A percentile compares a stretch with the other conserved stretches of the same genome.
Conservation (phyloP, 2,113 vertebrate species). For the Pampusana beccarii region DNA sequence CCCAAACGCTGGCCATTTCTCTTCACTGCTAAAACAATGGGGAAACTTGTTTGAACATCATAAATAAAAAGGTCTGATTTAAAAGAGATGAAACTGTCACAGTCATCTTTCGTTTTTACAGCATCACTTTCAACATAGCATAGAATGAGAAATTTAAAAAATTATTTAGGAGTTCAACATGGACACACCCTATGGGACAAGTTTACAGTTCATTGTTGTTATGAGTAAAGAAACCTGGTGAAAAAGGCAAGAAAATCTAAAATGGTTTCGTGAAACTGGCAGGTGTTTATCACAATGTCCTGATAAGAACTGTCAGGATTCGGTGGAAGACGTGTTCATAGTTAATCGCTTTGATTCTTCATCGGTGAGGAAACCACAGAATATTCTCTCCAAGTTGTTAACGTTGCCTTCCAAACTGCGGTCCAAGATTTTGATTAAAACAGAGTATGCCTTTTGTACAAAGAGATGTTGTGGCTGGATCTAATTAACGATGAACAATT, state of each 20-base stretch:
- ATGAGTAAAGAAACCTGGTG: not conserved
- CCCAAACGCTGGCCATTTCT: not conserved
- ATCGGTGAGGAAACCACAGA: not conserved
- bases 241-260: not conserved
- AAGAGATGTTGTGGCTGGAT: conserved; percentile 43
- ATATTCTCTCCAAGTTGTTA: conserved; percentile 17
- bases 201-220: not conserved
- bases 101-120: not conserved
- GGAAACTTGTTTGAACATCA: not conserved
- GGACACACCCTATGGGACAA: not conserved
- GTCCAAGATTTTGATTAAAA: conserved; percentile 56
- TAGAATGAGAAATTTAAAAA: not conserved
- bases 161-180: not conserved
- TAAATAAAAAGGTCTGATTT: not conserved
- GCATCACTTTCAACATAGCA: not conserved
- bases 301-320: not conserved
- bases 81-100: not conserved
- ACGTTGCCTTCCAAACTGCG: conserved; percentile 22
- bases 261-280: not conserved
- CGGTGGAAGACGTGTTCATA: not conserved
- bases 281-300: not conserved
- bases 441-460: conserved; percentile 43
- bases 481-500: conserved; percentile 55
- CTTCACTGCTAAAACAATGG: not conserved
- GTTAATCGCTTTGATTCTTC: conserved; percentile 23